Base-by-base conservation (phyloP, 2,888 invertebrate species). In the Diadegma fenestrale region DNA sequence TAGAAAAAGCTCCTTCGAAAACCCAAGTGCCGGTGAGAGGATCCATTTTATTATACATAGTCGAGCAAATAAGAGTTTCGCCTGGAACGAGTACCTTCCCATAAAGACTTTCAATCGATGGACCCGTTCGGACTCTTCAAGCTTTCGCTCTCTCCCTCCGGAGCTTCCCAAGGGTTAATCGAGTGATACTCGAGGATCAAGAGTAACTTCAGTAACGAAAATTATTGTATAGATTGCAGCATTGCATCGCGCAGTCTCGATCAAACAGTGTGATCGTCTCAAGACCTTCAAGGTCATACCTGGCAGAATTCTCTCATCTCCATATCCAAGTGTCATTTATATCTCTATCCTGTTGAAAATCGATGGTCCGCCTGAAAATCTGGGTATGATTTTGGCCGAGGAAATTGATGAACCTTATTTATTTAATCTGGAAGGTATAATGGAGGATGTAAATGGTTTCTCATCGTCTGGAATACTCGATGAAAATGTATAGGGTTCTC, bases 401-500 rank as follows among this genome's bases (percentile, higher is more conserved):
- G 14, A 26, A 58, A 26, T 26, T 26, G 54, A 26, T 26, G 12
- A 12, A 22, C 12, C 22, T 58, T 26, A 26, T 26, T 26, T 14
- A 14, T 58, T 58, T 26, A 26, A 14, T 58, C 19, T 12, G 26
- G 14, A 26, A 58, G 5, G 12, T 26, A 54, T 26, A 26, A 26
- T 54, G 4, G 10, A 51, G 19, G 2, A 54, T 26, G 22, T 54
- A 22, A 12, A 12, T 12, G 58, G 26, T 6, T 26, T 26, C 14
- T 26, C n/a, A 73, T 61, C 58, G 58, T 43, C 1, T 4, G 0
- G 41, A 64, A 66, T 66, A 37, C 14, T 66, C 51, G 19, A 17
- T 37, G 10, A 51, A 51, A 77, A 71, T 77, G 43, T 66, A 19
- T 48, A 58, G 75, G 26, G 61, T 80, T 71, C 75, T 76, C 71